phyloP scores from a whole-genome alignment of 1,140 invertebrate genomes.

The Ganaspis sp. region DNA sequence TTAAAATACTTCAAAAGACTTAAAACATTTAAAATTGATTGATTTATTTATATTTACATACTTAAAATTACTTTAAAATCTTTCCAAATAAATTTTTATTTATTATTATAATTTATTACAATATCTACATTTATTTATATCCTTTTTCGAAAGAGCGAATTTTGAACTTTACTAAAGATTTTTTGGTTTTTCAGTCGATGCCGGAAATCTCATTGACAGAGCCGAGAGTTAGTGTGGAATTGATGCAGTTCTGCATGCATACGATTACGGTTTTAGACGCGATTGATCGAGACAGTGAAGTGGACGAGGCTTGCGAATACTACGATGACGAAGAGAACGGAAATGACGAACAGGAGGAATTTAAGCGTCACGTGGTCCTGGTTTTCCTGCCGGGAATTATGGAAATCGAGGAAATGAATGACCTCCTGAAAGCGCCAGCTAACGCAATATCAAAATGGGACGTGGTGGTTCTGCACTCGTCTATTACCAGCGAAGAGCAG shows the following conservation, averaged over 20 bases:
- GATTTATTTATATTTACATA: no score
- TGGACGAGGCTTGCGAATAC: constrained; percentile 35
- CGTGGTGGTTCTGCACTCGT: constrained; percentile 84
- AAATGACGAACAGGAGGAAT: constrained; percentile 54
- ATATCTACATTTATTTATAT: no score
- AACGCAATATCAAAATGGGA: constrained; percentile 75
- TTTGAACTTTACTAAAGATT: no score
- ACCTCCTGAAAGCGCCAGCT: constrained; percentile 54
- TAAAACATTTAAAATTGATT: no score
- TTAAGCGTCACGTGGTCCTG: constrained; percentile 82
- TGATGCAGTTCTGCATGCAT: constrained; percentile 80
- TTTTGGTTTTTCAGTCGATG: constrained; percentile 68
- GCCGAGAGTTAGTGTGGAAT: constrained; percentile 75
- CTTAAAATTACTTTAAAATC: constrained; percentile 11
- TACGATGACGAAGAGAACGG: constrained; percentile 47
- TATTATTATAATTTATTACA: no score
- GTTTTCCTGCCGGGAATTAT: constrained; percentile 92
- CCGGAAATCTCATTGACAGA: constrained; percentile 74
- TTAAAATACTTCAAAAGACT: no score
- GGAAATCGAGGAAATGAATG: constrained; percentile 85
- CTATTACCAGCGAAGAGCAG: constrained; percentile 86
- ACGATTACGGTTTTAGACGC: constrained; percentile 84
- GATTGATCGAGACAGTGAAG: constrained; percentile 76
- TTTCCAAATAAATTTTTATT: no score
- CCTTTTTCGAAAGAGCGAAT: no score